A percentile compares a stretch with the other conserved stretches of the same genome.
Conservation (phyloP, 2,888 invertebrate species). For the Drymonia ruficornis region DNA sequence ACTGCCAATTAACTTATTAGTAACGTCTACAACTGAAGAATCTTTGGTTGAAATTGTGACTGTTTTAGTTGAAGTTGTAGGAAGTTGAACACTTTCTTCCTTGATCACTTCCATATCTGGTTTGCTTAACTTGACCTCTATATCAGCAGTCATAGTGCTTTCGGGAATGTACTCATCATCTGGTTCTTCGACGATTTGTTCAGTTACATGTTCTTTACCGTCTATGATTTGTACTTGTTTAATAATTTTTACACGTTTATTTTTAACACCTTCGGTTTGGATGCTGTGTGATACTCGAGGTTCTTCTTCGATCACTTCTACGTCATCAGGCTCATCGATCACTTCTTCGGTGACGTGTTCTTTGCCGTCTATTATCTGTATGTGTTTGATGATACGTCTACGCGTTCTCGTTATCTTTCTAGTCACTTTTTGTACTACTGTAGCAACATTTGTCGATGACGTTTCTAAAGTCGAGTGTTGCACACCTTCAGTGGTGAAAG, state of each 20-base stretch:
- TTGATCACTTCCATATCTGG: constrained; percentile 19
- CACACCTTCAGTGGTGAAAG: constrained; percentile 44
- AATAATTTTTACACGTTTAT: constrained; percentile 80
- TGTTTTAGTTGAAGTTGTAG: constrained; percentile 17
- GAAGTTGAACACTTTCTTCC: constrained; percentile 16
- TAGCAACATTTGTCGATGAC: constrained; percentile 70
- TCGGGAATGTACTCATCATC: constrained; percentile 70
- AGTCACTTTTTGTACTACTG: constrained; percentile 91
- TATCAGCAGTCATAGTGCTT: constrained; percentile 57
- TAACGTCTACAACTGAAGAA: constrained; percentile 22
- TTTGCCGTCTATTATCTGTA: constrained; percentile 92
- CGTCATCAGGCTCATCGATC: constrained; percentile 93
- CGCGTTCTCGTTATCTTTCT: constrained; percentile 89
- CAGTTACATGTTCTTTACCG: constrained; percentile 90
- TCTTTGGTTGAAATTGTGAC: constrained; percentile 11
- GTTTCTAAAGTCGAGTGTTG: constrained; percentile 53
- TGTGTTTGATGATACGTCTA: constrained; percentile 89
- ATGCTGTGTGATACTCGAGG: constrained; percentile 56
- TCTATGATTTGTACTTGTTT: constrained; percentile 89
- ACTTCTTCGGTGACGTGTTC: constrained; percentile 93
- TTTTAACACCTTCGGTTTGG: constrained; percentile 60
- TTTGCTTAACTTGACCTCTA: constrained; percentile 51
- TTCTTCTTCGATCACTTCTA: constrained; percentile 89
- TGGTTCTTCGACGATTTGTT: constrained; percentile 88
- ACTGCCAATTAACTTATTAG: constrained; percentile 36